phyloP scores from a whole-genome alignment of 2,797 vertebrate genomes.

The Peromyscus melanophrys region DNA sequence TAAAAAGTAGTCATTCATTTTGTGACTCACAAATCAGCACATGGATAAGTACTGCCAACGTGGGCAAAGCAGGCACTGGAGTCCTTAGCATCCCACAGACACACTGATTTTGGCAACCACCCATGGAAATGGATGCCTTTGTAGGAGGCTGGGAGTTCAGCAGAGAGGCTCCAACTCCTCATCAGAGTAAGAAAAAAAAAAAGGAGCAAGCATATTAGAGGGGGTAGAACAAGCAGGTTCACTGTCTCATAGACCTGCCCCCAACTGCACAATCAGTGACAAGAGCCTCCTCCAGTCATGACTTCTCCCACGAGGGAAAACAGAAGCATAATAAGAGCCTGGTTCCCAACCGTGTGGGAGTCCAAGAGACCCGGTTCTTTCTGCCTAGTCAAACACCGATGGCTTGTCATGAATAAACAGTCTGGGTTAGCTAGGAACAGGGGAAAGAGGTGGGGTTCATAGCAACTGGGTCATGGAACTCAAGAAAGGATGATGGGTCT shows the following conservation, averaged over 20 bases:
- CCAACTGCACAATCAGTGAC: not conserved
- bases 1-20: conserved; percentile 3
- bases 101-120: not conserved
- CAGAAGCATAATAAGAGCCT: not conserved
- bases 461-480: not conserved
- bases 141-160: not conserved
- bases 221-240: not conserved
- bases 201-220: not conserved
- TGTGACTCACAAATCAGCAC: not conserved
- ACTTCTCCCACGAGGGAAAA: not conserved
- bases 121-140: not conserved
- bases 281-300: not conserved
- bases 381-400: not conserved
- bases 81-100: not conserved
- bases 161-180: not conserved
- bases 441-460: not conserved
- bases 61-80: not conserved
- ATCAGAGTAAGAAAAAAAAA: not conserved
- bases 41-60: too few relatives aligned
- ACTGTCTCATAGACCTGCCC: not conserved
- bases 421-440: not conserved
- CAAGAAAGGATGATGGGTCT: not conserved
- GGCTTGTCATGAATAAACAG: not conserved
- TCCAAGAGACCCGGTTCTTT: not conserved
- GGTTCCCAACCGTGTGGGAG: not conserved